Evolutionary conservation across 1,140 invertebrate species (phyloP), one percentile per base, ranked within the genome.

Genomic region (Eupristina koningsbergeri): DNA sequence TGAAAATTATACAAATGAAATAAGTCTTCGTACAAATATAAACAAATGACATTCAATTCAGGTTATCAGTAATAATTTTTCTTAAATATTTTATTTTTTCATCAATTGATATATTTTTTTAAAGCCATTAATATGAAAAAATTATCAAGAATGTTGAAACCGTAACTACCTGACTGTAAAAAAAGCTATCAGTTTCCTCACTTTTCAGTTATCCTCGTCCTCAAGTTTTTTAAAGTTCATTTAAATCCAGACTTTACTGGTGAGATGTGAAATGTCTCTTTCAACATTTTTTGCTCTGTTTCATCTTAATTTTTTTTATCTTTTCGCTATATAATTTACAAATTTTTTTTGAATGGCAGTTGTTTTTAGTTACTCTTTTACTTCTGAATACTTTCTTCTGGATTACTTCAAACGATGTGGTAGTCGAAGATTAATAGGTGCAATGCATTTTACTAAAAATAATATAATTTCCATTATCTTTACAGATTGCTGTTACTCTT

Each of bases 201-300:
- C 47, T 31, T 31, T 39, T 45, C 77, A 39, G 29, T 50, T 17
- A 41, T 67, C 29, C 63, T 45, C n/a, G 76, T 78, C 58, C 76
- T 78, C 58, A 36, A 41, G 47, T 73, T 81, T 61, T 81, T 81
- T 61, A 29, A 29, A 61, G 47, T 74, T 74, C 64, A 22, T 45
- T 81, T 39, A 53, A 45, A 71, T 71, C 67, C 61, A 39, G n/a
- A 34, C 5, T 78, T 71, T 26, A 34, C 79, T n/a, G 47, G 45
- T 15, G 47, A 36, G 67, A 71, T 31, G 13, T 9, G 29, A 39
- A 80, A 53, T 29, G 45, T 80, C 64, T 71, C 79, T 53, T 39
- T 15, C 29, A 26, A n/a, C 19, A n/a, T 19, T 73, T 80, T 67
- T 45, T 67, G 31, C 39, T n/a, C 41, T 47, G 13, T 15, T 19